Evolutionary conservation across 2,113 vertebrate genomes (phyloP).

Genomic region (Marcusenius ussheri): DNA sequence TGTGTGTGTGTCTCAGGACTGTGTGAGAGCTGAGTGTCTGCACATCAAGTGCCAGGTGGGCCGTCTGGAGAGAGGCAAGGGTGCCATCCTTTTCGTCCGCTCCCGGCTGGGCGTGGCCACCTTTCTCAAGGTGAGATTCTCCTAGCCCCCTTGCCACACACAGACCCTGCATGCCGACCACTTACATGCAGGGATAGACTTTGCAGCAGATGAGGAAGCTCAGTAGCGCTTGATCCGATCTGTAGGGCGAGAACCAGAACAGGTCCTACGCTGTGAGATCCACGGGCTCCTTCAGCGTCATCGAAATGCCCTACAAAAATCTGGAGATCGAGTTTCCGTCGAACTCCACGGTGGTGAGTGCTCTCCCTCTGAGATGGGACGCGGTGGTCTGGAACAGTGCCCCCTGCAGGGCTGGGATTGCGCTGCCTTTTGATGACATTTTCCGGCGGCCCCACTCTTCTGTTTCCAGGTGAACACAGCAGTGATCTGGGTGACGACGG

Average conservation of each 20-base stretch:
- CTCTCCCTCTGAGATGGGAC: background rate
- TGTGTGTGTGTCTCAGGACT: slow-evolving; percentile 62
- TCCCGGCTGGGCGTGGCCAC: slow-evolving; percentile 79
- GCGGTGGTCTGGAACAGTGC: background rate
- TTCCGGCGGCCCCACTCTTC: background rate
- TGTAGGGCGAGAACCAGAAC: slow-evolving; percentile 83
- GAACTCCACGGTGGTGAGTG: slow-evolving; percentile 79
- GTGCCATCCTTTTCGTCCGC: slow-evolving; percentile 80
- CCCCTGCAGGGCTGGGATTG: background rate
- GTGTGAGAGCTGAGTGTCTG: slow-evolving; percentile 68
- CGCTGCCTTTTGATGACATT: background rate
- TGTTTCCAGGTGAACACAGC: slow-evolving; percentile 71
- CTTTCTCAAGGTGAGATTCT: slow-evolving; percentile 74
- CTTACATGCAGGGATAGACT: background rate
- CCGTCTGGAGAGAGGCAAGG: slow-evolving; percentile 80
- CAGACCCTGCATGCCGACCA: background rate
- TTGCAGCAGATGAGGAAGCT: background rate
- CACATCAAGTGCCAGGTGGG: slow-evolving; percentile 86
- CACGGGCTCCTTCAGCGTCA: slow-evolving; percentile 78
- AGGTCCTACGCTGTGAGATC: slow-evolving; percentile 81
- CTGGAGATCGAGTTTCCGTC: slow-evolving; percentile 72
- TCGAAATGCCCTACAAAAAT: slow-evolving; percentile 93
- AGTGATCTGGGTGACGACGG: slow-evolving; percentile 81
- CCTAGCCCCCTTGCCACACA: background rate
- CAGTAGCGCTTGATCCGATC: slow-evolving; percentile 22